Conservation (phyloP, 2,113 vertebrate genomes). For the Picathartes gymnocephalus region DNA sequence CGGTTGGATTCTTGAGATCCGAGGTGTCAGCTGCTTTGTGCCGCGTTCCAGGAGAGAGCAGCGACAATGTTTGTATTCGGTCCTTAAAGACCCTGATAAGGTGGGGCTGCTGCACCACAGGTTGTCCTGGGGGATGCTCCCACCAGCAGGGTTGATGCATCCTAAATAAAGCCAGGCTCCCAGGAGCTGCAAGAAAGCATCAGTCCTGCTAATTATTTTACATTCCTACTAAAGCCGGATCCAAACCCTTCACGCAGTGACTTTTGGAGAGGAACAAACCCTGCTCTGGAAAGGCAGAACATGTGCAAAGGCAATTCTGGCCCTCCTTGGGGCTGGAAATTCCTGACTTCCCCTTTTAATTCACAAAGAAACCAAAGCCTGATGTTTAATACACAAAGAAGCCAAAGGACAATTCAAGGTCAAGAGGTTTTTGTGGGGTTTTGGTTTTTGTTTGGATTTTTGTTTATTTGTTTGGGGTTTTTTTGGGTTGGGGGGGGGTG, state of each 20-base stretch:
- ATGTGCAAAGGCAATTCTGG: neutral
- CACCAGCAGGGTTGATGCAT: neutral
- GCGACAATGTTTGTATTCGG: neutral
- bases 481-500: neutral
- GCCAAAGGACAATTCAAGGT: neutral
- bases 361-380: neutral
- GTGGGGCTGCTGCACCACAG: neutral
- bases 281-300: neutral
- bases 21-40: too few species aligned
- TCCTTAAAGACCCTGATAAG: accelerated
- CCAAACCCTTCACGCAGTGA: neutral
- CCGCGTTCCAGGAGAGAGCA: too few species aligned
- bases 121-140: neutral
- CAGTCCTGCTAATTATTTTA: neutral
- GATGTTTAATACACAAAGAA: too few species aligned
- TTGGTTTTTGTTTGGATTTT: too few species aligned
- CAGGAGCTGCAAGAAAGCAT: neutral
- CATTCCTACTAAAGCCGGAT: neutral
- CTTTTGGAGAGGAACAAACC: neutral
- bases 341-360: neutral
- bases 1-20: too few species aligned
- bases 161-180: neutral
- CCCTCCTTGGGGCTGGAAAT: neutral
- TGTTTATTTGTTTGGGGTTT: accelerated
- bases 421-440: accelerated